Percentiles rank a stretch among this genome's conserved stretches.
phyloP scores from a whole-genome alignment of 1,140 invertebrate genomes.

The Acromyrmex heyeri region DNA sequence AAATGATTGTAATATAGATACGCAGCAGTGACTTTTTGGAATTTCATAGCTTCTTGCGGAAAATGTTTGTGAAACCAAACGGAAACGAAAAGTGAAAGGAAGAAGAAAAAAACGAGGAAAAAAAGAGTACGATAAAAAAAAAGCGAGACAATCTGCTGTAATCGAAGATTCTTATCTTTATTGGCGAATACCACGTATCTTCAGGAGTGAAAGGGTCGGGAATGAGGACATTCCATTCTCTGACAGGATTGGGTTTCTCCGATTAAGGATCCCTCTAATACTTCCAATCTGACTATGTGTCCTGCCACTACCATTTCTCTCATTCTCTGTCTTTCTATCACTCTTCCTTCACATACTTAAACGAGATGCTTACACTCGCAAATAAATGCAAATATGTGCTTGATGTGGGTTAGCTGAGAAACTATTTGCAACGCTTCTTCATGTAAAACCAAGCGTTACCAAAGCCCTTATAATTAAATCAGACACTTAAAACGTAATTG shows the following conservation, averaged over 20 bases:
- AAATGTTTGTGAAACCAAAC: conserved; percentile 50
- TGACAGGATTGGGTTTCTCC: conserved; percentile 75
- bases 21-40: neutral
- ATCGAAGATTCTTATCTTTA: conserved; percentile 82
- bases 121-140: neutral
- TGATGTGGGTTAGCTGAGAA: conserved; percentile 64
- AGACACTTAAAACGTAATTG: conserved; percentile 44
- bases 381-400: conserved; percentile 72
- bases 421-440: conserved; percentile 66
- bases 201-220: conserved; percentile 72
- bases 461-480: conserved; percentile 63
- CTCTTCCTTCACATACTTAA: conserved; percentile 36
- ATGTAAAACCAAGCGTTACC: conserved; percentile 41
- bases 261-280: conserved; percentile 80
- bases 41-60: neutral
- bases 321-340: conserved; percentile 39
- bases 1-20: neutral
- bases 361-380: conserved; percentile 64
- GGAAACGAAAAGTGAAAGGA: conserved; percentile 29
- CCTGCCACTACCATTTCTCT: conserved; percentile 39
- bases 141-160: conserved; percentile 58
- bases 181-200: conserved; percentile 79
- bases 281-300: conserved; percentile 74
- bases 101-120: conserved; percentile 1
- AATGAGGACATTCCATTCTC: conserved; percentile 79